phyloP scores from a whole-genome alignment of 2,113 vertebrate genomes.

The Myrmophylax atrothorax region DNA sequence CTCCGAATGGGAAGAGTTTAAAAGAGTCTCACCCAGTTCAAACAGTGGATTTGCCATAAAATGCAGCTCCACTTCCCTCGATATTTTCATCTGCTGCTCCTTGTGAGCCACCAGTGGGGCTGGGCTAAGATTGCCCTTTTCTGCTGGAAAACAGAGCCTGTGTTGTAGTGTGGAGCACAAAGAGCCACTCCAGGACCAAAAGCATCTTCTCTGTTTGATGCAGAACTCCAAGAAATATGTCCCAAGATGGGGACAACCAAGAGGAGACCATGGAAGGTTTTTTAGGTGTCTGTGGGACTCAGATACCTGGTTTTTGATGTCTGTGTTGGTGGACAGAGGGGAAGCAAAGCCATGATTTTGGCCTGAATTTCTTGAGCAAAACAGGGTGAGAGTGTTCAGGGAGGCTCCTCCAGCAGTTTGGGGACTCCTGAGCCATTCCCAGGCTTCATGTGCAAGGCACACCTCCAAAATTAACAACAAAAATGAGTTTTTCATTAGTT shows the following conservation, averaged over 20 bases:
- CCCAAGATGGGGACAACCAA: not conserved
- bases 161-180: not conserved
- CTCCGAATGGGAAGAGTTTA: not conserved
- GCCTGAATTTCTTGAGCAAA: too few relatives aligned
- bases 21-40: not conserved
- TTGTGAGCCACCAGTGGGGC: not conserved
- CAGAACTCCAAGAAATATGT: not conserved
- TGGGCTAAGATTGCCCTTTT: not conserved
- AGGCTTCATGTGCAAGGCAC: too few relatives aligned
- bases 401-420: too few relatives aligned
- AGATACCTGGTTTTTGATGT: too few relatives aligned
- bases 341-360: too few relatives aligned
- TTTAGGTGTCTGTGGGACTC: not conserved
- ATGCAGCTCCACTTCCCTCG: not conserved
- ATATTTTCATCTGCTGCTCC: not conserved
- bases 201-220: not conserved
- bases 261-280: not conserved
- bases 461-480: too few relatives aligned
- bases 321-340: not conserved
- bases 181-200: not conserved
- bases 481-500: too few relatives aligned
- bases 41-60: not conserved
- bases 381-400: too few relatives aligned
- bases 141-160: not conserved
- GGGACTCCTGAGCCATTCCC: too few relatives aligned